Evolutionary conservation across 2,797 vertebrate species (phyloP), one percentile per base, ranked within the genome.

Genomic region (Pantherophis alleghaniensis): DNA sequence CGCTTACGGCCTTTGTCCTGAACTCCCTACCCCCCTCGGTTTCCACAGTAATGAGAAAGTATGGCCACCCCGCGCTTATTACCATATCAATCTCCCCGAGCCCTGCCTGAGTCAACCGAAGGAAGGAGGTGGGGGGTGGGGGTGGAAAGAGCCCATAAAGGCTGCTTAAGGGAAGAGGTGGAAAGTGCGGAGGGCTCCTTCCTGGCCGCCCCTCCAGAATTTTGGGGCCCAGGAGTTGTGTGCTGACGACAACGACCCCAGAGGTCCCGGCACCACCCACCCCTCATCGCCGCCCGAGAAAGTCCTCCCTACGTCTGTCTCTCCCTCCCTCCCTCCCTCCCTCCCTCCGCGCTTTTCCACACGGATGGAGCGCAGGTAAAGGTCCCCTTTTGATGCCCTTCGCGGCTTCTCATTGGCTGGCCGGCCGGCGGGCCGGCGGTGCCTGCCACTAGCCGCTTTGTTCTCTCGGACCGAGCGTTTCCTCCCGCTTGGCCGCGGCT

Each of bases 1-100:
- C 86, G 86, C 91, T 55, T 2, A 60, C 89, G 89, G 91, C 93
- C 93, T 94, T 94, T 94, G 93, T 94, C 90, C 92, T 91, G 92
- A 86, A 69, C 91, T 92, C 95, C 94, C 95, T 87, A 56, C 90
- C 95, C 95, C 95, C 94, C 92, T 89, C 53, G 92, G 94, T 95
- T 95, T 86, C 94, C 93, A 94, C 91, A 94, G 94, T 59, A 89
- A 95, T 94, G 89, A 89, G 92, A 63, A 91, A 93, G 92, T 91
- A 92, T 91, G 94, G 89, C 93, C 89, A 86, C 92, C 92, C 90
- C 90, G 89, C 66, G 56, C 91, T 90, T 55, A 92, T 94, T 94
- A 94, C 92, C 93, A 94, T 93, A 94, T 93, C 89, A 88, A 90
- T 92, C 88, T 92, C 92, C 88, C 37, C 91, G 87, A 88, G 88